A percentile compares a stretch with the other conserved stretches of the same genome.
These are phyloP conservation scores for Xyrauchen texanus DNA, from an alignment of 2,113 vertebrate genomes.

Conservation along the genomic window DNA sequence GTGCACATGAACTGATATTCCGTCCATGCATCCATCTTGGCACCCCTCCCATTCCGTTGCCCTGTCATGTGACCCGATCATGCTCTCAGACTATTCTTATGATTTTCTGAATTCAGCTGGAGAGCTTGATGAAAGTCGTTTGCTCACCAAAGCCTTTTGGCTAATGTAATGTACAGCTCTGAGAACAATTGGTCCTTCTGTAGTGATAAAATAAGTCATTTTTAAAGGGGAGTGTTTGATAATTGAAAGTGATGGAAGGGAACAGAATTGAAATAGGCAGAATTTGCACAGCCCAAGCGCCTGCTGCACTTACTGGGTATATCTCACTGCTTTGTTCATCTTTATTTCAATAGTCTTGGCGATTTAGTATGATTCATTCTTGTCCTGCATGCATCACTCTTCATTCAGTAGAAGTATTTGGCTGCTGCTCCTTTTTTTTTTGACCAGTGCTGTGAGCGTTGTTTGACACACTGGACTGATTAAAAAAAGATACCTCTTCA, in stretches of 20 bases:
- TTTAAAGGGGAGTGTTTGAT: slow-evolving; percentile 79
- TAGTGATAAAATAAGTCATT: slow-evolving; percentile 79
- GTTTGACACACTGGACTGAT: slow-evolving; percentile 72
- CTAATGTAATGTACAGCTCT: slow-evolving; percentile 80
- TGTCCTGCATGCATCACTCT: slow-evolving; percentile 55
- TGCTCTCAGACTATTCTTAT: slow-evolving; percentile 64
- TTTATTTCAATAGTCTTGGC: slow-evolving; percentile 80
- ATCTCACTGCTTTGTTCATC: slow-evolving; percentile 47
- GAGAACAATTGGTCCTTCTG: slow-evolving; percentile 84
- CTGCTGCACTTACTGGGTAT: slow-evolving; percentile 77
- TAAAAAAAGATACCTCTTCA: slow-evolving; percentile 71
- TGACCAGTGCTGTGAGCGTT: slow-evolving; percentile 52
- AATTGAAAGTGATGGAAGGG: slow-evolving; percentile 84
- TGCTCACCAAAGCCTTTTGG: slow-evolving; percentile 71
- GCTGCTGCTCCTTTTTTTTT: slow-evolving; percentile 27
- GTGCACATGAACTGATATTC: slow-evolving; percentile 73
- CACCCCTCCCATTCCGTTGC: background rate
- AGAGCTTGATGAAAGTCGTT: slow-evolving; percentile 84
- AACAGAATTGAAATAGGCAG: slow-evolving; percentile 82
- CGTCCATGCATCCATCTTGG: slow-evolving; percentile 69
- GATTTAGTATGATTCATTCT: slow-evolving; percentile 81
- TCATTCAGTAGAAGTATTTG: slow-evolving; percentile 48
- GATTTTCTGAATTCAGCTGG: slow-evolving; percentile 79
- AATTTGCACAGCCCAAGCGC: slow-evolving; percentile 81
- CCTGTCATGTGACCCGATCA: slow-evolving; percentile 59